phyloP scores from a whole-genome alignment of 2,113 vertebrate genomes.

The Pandion haliaetus region DNA sequence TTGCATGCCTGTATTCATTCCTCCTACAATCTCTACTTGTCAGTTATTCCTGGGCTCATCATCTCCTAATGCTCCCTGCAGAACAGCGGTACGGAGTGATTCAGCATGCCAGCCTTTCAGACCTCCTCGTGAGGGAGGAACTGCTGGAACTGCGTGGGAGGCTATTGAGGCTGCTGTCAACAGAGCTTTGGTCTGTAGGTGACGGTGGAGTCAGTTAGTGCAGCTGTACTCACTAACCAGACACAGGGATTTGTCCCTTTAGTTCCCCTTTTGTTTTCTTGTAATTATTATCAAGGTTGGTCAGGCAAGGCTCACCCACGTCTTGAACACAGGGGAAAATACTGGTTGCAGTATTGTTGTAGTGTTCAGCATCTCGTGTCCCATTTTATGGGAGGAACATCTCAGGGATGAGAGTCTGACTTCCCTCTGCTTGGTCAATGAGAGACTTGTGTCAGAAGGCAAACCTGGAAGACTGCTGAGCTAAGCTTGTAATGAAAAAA shows the following conservation, averaged over 20 bases:
- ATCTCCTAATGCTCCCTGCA: neutral
- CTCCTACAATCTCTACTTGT: neutral
- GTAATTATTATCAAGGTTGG: neutral
- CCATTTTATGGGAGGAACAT: neutral
- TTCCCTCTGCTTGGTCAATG: neutral
- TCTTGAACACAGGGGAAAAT: neutral
- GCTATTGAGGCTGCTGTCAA: neutral
- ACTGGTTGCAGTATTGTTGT: neutral
- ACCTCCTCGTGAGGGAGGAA: neutral
- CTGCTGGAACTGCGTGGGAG: neutral
- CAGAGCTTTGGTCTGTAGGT: neutral
- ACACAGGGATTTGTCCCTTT: neutral
- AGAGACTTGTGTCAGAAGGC: neutral
- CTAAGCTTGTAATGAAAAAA: neutral
- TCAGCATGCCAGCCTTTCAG: neutral
- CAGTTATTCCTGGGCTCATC: neutral
- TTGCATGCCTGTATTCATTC: neutral
- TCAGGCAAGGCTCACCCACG: neutral
- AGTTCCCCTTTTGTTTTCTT: neutral
- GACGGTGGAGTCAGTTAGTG: accelerated
- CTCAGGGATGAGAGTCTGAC: neutral
- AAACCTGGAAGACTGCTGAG: neutral
- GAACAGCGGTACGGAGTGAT: neutral
- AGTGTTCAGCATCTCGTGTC: neutral
- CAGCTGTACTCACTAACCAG: neutral